Base-by-base conservation (phyloP, 2,113 vertebrate genomes). In the Tachycineta bicolor region DNA sequence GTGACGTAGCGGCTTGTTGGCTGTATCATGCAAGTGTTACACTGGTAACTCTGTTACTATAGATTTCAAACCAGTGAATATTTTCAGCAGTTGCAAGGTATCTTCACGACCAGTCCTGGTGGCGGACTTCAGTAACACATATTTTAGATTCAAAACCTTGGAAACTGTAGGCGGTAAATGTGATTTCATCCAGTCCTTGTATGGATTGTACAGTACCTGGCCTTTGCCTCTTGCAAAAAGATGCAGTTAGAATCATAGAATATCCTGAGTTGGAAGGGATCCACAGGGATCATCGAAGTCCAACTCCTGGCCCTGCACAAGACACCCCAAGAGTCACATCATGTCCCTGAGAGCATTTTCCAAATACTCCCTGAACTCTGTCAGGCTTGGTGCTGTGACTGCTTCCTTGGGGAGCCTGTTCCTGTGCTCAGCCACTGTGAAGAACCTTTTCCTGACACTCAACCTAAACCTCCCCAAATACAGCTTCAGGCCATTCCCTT, bases 101-200 rank as follows among this genome's bases (percentile, higher is more conserved):
- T 44, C 39, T 41, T 81, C 64, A 81, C 1, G 5, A 80, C 14
- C 14, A 6, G 67, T 89, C 31, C 64, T 67, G 37, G 43, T 65
- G n/a, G 31, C 0, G 0, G 65, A 34, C 31, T 80, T 90, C 37
- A 23, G 52, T 73, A 53, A 43, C 20, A 47, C 0, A 0, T 44
- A 19, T 82, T 52, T 88, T 65, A 64, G 52, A 44, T 55, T 64
- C 50, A 70, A 12, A 62, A 58, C 0, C 0, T n/a, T 76, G 69
- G 37, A 88, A 83, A 75, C 21, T 56, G 67, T 59, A 60, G 29
- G 25, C 77, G 39, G 37, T 68, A 68, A 68, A 49, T 71, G 46
- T 60, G 43, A 25, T 87, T 86, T 46, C 19, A 68, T 37, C 22
- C 78, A 77, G 15, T 24, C 37, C 9, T 41, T 53, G 3, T 3